phyloP scores from a whole-genome alignment of 2,888 invertebrate genomes.

The Allophyes oxyacanthae region DNA sequence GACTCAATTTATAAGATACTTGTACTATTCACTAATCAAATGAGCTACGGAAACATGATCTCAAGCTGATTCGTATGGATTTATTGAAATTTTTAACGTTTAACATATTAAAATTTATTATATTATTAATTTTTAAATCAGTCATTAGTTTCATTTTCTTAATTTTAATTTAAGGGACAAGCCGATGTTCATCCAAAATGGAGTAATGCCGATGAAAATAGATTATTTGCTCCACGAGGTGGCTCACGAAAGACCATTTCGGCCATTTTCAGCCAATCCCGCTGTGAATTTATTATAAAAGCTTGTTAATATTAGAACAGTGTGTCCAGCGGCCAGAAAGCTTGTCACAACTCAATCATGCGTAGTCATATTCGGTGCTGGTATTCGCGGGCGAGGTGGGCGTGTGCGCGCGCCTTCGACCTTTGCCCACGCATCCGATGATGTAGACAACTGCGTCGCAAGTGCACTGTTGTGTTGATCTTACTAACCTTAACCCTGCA shows the following conservation, averaged over 20 bases:
- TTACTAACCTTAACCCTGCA: slow-evolving; percentile 37
- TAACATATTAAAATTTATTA: slow-evolving; percentile 68
- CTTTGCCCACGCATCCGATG: slow-evolving; percentile 22
- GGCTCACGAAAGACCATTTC: no score
- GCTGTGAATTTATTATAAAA: no score
- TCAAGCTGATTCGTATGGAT: slow-evolving; percentile 62
- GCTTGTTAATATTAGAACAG: not conserved
- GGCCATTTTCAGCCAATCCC: no score
- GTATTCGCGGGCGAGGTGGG: slow-evolving; percentile 31
- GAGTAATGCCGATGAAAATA: no score
- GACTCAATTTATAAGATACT: slow-evolving; percentile 23
- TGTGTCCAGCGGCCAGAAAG: not conserved
- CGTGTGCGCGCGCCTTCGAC: slow-evolving; percentile 28
- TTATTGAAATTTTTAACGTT: slow-evolving; percentile 72
- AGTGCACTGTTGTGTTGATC: slow-evolving; percentile 15
- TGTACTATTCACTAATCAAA: slow-evolving; percentile 29
- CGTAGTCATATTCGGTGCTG: slow-evolving; percentile 26
- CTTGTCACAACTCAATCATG: slow-evolving; percentile 7
- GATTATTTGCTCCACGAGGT: no score
- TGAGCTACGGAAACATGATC: slow-evolving; percentile 65
- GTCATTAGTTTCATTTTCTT: slow-evolving; percentile 57
- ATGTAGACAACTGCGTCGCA: slow-evolving; percentile 33
- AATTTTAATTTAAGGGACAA: slow-evolving; percentile 2
- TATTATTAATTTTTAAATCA: slow-evolving; percentile 69
- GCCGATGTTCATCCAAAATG: no score